Percentiles rank a stretch among this genome's conserved stretches.
Conservation (phyloP, 2,113 vertebrate genomes). For the Tachysurus fulvidraco region DNA sequence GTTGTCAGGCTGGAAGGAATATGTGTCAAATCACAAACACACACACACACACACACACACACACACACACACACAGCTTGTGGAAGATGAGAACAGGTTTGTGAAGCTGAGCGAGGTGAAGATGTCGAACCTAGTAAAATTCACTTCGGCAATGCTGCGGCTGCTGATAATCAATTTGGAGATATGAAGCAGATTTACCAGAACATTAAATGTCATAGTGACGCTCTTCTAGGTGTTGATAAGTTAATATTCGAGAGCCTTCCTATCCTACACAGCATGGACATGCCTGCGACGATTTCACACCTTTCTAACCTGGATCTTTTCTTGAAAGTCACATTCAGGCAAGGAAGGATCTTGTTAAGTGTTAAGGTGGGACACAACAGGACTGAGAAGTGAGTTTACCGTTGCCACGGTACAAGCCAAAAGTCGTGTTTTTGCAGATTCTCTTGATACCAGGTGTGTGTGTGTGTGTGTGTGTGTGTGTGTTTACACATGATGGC, state of each 20-base stretch:
- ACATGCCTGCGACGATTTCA: conserved; percentile 92
- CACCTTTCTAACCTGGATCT: conserved; percentile 73
- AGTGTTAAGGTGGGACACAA: not conserved
- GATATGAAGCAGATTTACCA: conserved; percentile 19
- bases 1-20: conserved; percentile 68
- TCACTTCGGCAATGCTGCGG: not conserved
- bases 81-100: not conserved
- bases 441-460: not conserved
- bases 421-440: not conserved
- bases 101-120: conserved; percentile 4
- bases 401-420: not conserved
- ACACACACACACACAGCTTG: not conserved
- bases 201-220: conserved; percentile 6
- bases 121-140: conserved; percentile 3
- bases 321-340: not conserved
- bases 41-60: conserved; percentile 15
- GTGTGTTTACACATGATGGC: too few relatives aligned
- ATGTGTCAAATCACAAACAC: conserved; percentile 39
- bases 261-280: conserved; percentile 69
- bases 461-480: not conserved
- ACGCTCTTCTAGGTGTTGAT: conserved; percentile 62
- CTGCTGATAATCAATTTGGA: conserved; percentile 4
- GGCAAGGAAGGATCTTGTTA: not conserved
- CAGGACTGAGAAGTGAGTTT: not conserved
- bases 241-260: conserved; percentile 71